Conservation (phyloP, 2,888 invertebrate species). For the Drosophila mettleri region DNA sequence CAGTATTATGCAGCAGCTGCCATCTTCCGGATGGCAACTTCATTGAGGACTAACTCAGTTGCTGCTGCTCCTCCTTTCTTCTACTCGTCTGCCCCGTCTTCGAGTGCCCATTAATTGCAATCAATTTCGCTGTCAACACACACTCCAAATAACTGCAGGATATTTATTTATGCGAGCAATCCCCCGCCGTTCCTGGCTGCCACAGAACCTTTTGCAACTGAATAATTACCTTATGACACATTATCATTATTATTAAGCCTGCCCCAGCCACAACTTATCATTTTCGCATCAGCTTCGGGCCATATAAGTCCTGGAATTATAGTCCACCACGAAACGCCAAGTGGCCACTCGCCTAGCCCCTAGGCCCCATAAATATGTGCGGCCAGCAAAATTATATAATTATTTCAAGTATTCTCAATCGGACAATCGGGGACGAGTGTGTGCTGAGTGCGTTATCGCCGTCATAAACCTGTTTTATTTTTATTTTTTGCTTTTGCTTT, state of each 20-base stretch:
- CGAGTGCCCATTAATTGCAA: slow-evolving; percentile 71
- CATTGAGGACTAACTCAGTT: slow-evolving; percentile 20
- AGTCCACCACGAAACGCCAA: slow-evolving; percentile 49
- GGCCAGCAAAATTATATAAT: slow-evolving; percentile 77
- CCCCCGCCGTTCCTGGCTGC: slow-evolving; percentile 20
- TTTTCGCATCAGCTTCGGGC: slow-evolving; percentile 62
- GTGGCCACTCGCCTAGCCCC: slow-evolving; percentile 7
- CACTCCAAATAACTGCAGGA: slow-evolving; percentile 76
- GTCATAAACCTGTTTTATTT: slow-evolving; percentile 46
- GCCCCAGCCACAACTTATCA: slow-evolving; percentile 61
- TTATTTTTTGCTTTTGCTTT: slow-evolving; percentile 14
- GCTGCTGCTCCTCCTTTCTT: neutral
- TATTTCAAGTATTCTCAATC: slow-evolving; percentile 69
- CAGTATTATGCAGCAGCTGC: slow-evolving; percentile 20
- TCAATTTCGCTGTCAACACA: slow-evolving; percentile 79
- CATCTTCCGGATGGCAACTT: slow-evolving; percentile 12
- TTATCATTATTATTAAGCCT: slow-evolving; percentile 76
- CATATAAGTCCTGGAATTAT: slow-evolving; percentile 59
- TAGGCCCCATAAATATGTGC: slow-evolving; percentile 68
- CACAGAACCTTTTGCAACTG: slow-evolving; percentile 66
- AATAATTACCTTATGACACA: slow-evolving; percentile 81
- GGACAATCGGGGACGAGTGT: slow-evolving; percentile 43
- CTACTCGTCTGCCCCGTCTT: neutral
- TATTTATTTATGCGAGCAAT: slow-evolving; percentile 71
- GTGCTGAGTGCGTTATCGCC: slow-evolving; percentile 57